A percentile compares a stretch with the other conserved stretches of the same genome.
phyloP scores from a whole-genome alignment of 2,113 vertebrate genomes.

The Mesoclemmys tuberculata region DNA sequence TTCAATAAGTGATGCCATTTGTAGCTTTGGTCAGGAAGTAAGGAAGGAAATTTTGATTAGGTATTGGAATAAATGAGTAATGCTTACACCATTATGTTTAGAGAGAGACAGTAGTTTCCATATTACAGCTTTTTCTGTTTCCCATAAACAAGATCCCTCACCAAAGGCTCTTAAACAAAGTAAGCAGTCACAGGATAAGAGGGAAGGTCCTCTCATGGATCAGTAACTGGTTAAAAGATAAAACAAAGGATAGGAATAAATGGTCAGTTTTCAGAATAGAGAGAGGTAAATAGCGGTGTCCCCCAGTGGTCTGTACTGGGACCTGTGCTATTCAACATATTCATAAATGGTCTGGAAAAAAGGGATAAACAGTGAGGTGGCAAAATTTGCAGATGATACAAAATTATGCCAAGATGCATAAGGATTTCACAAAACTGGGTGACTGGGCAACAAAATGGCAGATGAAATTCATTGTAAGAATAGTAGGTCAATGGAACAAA shows the following conservation, averaged over 20 bases:
- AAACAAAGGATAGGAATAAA: neutral
- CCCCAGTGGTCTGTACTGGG: neutral
- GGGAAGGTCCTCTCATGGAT: neutral
- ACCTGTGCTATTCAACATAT: neutral
- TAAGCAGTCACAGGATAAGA: neutral
- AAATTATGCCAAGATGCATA: neutral
- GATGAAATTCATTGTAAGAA: neutral
- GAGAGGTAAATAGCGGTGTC: neutral
- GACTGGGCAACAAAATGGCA: neutral
- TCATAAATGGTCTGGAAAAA: too few species aligned
- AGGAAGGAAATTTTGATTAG: neutral
- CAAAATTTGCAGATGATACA: neutral
- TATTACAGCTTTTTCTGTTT: neutral
- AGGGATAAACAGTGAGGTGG: neutral
- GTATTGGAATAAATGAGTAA: neutral
- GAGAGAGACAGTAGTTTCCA: neutral
- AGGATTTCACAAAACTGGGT: neutral
- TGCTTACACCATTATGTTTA: neutral
- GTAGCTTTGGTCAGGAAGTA: neutral
- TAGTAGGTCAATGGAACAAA: neutral
- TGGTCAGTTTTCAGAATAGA: neutral
- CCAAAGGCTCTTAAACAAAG: neutral
- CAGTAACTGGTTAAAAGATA: neutral
- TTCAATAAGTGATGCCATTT: neutral
- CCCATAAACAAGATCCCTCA: neutral